phyloP scores from a whole-genome alignment of 2,113 vertebrate genomes.

The Psophia crepitans region DNA sequence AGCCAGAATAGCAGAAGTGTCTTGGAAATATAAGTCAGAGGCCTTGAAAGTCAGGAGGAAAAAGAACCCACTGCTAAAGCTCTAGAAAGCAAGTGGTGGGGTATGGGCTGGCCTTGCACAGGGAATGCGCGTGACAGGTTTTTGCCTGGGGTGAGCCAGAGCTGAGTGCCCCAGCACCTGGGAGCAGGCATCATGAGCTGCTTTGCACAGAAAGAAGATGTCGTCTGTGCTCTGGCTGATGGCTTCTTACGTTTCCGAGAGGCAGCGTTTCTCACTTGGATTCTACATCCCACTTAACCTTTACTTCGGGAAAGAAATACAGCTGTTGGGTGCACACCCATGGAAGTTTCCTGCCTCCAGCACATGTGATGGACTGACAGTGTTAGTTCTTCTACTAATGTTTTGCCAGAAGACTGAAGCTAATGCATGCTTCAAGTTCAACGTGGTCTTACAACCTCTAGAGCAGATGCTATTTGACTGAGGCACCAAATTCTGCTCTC shows the following conservation, averaged over 20 bases:
- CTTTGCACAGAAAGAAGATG: not conserved
- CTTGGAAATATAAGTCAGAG: not conserved
- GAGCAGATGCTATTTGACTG: not conserved
- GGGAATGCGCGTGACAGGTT: rapidly evolving
- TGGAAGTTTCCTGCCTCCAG: not conserved
- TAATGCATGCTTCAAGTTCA: not conserved
- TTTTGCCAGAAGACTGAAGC: not conserved
- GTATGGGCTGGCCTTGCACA: too few relatives aligned
- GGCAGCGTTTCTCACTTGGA: not conserved
- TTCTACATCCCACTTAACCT: not conserved
- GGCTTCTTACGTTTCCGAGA: not conserved
- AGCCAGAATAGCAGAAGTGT: not conserved
- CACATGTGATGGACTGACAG: not conserved
- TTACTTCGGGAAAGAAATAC: not conserved
- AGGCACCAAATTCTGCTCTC: not conserved
- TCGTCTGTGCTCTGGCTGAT: not conserved
- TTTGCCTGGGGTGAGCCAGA: not conserved
- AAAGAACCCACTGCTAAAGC: not conserved
- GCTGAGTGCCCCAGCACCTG: not conserved
- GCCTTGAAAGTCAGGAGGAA: not conserved
- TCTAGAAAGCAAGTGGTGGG: not conserved
- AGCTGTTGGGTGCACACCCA: not conserved
- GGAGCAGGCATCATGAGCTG: rapidly evolving
- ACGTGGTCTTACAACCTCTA: not conserved
- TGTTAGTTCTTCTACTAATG: not conserved